A percentile compares a stretch with the other conserved stretches of the same genome.
These are phyloP conservation scores for Microcebus ravelobensis DNA, from an alignment of 2,113 vertebrate species.

Conservation along the genomic window DNA sequence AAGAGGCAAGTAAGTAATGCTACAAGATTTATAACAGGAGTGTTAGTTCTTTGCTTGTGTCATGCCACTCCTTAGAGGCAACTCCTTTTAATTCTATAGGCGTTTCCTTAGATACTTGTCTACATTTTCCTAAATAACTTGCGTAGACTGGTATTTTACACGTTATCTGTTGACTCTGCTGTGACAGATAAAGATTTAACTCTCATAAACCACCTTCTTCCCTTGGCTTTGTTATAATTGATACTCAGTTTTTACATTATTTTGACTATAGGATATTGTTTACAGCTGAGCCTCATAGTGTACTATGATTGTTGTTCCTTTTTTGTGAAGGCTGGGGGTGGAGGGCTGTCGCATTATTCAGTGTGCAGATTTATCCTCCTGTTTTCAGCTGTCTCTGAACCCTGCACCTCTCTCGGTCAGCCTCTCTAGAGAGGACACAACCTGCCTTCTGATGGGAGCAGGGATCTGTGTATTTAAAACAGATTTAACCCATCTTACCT, in stretches of 20 bases:
- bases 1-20: not conserved
- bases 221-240: not conserved
- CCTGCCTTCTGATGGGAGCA: not conserved
- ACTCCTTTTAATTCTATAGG: not conserved
- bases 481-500: not conserved
- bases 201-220: not conserved
- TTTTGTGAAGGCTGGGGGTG: not conserved
- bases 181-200: not conserved
- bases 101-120: not conserved
- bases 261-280: fast-evolving
- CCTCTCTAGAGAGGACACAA: not conserved
- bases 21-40: not conserved
- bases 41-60: not conserved
- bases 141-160: not conserved
- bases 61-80: not conserved
- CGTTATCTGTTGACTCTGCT: not conserved
- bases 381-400: not conserved
- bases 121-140: not conserved
- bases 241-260: not conserved
- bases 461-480: not conserved
- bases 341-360: not conserved
- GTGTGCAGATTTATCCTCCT: not conserved
- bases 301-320: not conserved
- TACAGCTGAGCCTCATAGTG: not conserved
- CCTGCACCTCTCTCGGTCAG: not conserved